phyloP scores from a whole-genome alignment of 1,140 invertebrate genomes.

The Atta texana region DNA sequence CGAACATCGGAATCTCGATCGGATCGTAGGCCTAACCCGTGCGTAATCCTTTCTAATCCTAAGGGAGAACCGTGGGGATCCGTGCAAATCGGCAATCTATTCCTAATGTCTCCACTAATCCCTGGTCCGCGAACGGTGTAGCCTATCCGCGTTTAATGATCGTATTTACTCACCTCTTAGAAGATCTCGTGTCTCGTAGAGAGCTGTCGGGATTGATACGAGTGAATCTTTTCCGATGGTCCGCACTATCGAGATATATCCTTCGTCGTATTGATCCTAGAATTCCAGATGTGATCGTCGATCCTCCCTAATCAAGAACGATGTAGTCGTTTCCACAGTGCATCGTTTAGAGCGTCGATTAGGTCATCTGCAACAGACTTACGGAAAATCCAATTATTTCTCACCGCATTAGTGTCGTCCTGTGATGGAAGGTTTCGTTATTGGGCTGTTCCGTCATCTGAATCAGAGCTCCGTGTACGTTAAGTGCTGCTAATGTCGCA shows the following conservation, averaged over 20 bases:
- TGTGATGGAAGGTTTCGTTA: slow-evolving; percentile 46
- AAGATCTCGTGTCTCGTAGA: neutral
- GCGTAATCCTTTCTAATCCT: slow-evolving; percentile 74
- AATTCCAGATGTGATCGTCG: neutral
- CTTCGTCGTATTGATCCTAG: slow-evolving; percentile 5
- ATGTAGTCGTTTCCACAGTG: neutral
- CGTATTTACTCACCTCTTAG: slow-evolving; percentile 43
- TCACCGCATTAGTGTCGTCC: slow-evolving; percentile 26
- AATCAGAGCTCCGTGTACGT: slow-evolving; percentile 80
- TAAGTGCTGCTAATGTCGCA: slow-evolving; percentile 80
- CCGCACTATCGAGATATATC: neutral
- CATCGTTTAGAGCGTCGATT: slow-evolving; percentile 3
- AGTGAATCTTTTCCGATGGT: slow-evolving; percentile 24
- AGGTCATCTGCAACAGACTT: slow-evolving; percentile 1
- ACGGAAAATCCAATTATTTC: slow-evolving; percentile 23
- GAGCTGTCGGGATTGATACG: neutral
- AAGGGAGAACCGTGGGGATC: slow-evolving; percentile 75
- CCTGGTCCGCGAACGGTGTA: slow-evolving; percentile 64
- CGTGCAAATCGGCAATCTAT: slow-evolving; percentile 79
- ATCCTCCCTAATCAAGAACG: slow-evolving; percentile 1
- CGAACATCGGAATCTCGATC: slow-evolving; percentile 49
- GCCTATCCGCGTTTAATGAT: slow-evolving; percentile 51
- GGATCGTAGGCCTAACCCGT: slow-evolving; percentile 47
- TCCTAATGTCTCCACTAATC: slow-evolving; percentile 81
- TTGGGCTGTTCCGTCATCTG: slow-evolving; percentile 68